Percentiles rank a stretch among this genome's conserved stretches.
Evolutionary conservation across 1,140 invertebrate species (phyloP).

Genomic region (Cyrtorhinus lividipennis): DNA sequence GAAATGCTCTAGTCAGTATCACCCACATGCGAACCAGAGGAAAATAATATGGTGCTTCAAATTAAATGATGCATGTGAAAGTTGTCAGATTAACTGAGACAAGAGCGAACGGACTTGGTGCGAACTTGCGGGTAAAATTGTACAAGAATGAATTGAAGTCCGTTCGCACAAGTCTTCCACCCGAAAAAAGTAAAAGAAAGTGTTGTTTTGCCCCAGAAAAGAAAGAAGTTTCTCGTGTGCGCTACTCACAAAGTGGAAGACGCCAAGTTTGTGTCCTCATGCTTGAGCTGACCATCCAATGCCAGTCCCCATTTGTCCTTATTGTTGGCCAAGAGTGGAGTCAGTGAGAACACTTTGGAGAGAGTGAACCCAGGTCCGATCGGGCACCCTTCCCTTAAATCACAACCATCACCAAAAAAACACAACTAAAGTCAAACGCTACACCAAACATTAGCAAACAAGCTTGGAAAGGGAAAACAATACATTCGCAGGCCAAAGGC

Average conservation of each 20-base stretch:
- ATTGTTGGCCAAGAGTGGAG: slow-evolving; percentile 90
- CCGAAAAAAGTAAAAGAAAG: too few species aligned
- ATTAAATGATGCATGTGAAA: too few species aligned
- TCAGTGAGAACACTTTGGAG: slow-evolving; percentile 94
- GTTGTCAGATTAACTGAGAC: too few species aligned
- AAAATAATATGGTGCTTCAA: too few species aligned
- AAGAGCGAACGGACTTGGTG: too few species aligned
- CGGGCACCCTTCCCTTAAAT: slow-evolving; percentile 82
- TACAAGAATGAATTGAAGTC: too few species aligned
- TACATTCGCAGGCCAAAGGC: not conserved
- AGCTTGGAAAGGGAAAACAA: not conserved
- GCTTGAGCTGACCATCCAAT: slow-evolving; percentile 95
- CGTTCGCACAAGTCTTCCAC: too few species aligned
- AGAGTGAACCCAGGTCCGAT: slow-evolving; percentile 93
- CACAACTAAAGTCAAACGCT: slow-evolving; percentile 16
- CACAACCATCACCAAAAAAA: slow-evolving; percentile 17
- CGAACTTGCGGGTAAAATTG: too few species aligned
- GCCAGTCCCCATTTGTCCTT: slow-evolving; percentile 98
- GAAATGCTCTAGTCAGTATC: too few species aligned
- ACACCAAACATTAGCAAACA: not conserved
- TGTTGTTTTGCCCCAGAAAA: not conserved
- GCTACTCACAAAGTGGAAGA: slow-evolving; percentile 76
- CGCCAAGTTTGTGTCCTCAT: slow-evolving; percentile 98
- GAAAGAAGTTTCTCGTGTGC: not conserved
- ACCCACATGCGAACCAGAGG: too few species aligned